Evolutionary conservation across 2,797 vertebrate genomes (phyloP), one percentile per base, ranked within the genome.

Genomic region (Cossypha caffra): DNA sequence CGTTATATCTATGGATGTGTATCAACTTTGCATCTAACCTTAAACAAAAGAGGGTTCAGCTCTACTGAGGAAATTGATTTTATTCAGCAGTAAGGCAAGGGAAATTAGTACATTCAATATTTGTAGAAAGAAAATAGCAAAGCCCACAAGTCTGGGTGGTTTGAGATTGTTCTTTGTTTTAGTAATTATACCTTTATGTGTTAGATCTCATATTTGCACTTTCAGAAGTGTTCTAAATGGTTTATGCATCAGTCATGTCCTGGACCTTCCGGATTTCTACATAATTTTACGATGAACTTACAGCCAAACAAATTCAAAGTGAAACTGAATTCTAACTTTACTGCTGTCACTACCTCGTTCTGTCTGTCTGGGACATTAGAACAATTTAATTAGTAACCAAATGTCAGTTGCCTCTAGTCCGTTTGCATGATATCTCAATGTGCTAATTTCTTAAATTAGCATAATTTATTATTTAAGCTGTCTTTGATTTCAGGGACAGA

Each of bases 51-150:
- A 95, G 96, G 96, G 96, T 98, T 98, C 97, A 98, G 95, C 95
- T 97, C 97, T 98, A 95, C 97, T 97, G 97, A 98, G 97, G 97
- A 97, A 98, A 98, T 98, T 98, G 97, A 98, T 98, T 98, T 98
- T 98, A 97, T 98, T 98, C 98, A 98, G 96, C 90, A 95, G 97
- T 84, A 98, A 98, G 97, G 96, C 95, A 73, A 97, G 98, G 98
- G 98, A 98, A 98, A 98, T 98, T 98, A 98, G 97, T 98, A 98
- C 98, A 98, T 98, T 98, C 98, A 98, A 98, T 98, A 98, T 98
- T 98, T 98, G 98, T 97, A 97, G 98, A 98, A 98, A 97, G 97
- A 98, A 98, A 98, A 97, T 97, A 98, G 97, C 89, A 93, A 97
- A 98, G 95, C 97, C 96, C 97, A 92, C 95, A 97, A 97, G 98